Percentiles rank a stretch among this genome's conserved stretches.
Evolutionary conservation across 2,113 vertebrate species (phyloP).

Genomic region (Dascyllus trimaculatus): DNA sequence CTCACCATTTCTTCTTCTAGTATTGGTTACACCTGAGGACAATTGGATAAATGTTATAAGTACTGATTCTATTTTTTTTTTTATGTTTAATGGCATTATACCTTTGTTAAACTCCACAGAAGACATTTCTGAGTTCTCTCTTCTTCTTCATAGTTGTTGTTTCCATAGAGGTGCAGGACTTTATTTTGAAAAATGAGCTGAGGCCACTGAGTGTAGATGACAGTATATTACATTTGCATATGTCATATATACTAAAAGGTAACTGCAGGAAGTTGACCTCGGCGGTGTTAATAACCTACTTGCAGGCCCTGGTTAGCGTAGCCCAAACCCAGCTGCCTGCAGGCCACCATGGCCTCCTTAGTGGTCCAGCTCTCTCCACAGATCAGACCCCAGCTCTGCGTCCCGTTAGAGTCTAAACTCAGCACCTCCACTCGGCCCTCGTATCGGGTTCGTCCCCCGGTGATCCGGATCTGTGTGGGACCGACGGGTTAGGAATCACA

Average conservation of each 20-base stretch:
- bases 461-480: conserved; percentile 91
- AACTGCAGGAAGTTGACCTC: conserved; percentile 16
- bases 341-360: conserved; percentile 92
- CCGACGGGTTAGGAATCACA: conserved; percentile 60
- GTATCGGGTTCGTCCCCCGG: conserved; percentile 90
- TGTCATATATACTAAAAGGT: conserved; percentile 13
- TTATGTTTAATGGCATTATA: too few species aligned
- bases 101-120: too few species aligned
- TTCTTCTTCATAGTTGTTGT: too few species aligned
- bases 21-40: too few species aligned
- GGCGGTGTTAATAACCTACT: conserved; percentile 86
- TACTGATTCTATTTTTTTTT: too few species aligned
- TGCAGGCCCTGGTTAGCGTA: conserved; percentile 93
- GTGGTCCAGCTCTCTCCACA: conserved; percentile 95
- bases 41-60: too few species aligned
- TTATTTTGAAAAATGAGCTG: too few species aligned
- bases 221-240: conserved; percentile 57
- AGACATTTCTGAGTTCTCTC: too few species aligned
- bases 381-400: conserved; percentile 91
- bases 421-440: conserved; percentile 96
- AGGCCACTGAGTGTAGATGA: conserved; percentile 30
- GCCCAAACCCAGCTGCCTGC: conserved; percentile 95
- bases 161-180: too few species aligned
- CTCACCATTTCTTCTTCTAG: too few species aligned
- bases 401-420: conserved; percentile 78